These are phyloP conservation scores for Podotricha telesiphe DNA, from an alignment of 2,888 invertebrate species.

Conservation along the genomic window DNA sequence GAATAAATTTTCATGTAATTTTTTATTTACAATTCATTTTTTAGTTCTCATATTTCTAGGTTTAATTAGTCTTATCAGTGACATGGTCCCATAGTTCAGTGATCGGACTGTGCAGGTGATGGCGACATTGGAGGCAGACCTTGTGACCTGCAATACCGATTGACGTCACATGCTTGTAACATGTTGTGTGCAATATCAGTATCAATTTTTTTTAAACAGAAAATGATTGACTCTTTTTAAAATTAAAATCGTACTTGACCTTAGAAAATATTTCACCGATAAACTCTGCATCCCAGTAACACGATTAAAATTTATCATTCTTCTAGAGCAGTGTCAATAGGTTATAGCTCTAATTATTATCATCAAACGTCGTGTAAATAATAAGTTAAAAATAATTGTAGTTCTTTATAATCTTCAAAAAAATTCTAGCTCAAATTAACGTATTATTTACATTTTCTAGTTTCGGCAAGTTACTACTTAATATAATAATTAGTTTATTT, in stretches of 20 bases:
- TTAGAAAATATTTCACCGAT: slow-evolving; percentile 37
- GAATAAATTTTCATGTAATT: background rate
- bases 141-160: slow-evolving; percentile 54
- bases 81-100: slow-evolving; percentile 73
- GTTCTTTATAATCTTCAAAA: background rate
- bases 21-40: background rate
- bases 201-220: background rate
- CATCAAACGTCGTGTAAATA: background rate
- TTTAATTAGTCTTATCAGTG: slow-evolving; percentile 69
- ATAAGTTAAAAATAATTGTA: background rate
- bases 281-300: slow-evolving; percentile 24
- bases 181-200: slow-evolving; percentile 49
- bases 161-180: slow-evolving; percentile 74
- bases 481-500: slow-evolving; percentile 15
- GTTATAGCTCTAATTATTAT: slow-evolving; percentile 7
- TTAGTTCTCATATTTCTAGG: slow-evolving; percentile 51
- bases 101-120: slow-evolving; percentile 51
- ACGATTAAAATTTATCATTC: slow-evolving; percentile 22
- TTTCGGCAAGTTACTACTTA: background rate
- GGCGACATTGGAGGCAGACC: slow-evolving; percentile 42
- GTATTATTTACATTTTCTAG: background rate
- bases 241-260: slow-evolving; percentile 25
- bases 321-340: slow-evolving; percentile 16
- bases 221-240: slow-evolving; percentile 10
- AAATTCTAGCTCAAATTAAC: slow-evolving; percentile 1